phyloP scores from a whole-genome alignment of 1,140 invertebrate genomes.

The Heliconius eleuchia region DNA sequence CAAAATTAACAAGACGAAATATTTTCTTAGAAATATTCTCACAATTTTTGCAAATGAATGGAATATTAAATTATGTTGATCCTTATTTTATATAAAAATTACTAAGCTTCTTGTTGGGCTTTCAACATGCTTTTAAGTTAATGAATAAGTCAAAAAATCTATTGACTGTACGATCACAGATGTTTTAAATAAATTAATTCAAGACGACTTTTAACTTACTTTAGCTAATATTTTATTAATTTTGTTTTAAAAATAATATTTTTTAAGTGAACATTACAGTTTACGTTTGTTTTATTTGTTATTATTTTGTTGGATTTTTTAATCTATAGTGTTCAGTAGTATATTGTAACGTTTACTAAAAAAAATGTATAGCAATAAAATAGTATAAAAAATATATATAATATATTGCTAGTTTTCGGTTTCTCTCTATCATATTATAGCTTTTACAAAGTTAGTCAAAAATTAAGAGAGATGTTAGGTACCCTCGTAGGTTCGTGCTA shows the following conservation, averaged over 20 bases:
- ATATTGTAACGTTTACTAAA: no score
- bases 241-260: neutral
- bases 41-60: slow-evolving; percentile 72
- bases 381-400: no score
- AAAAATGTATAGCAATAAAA: no score
- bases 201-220: slow-evolving; percentile 22
- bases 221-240: neutral
- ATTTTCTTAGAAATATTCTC: slow-evolving; percentile 54
- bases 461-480: no score
- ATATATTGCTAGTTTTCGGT: no score
- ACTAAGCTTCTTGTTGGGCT: slow-evolving; percentile 78
- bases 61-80: slow-evolving; percentile 80
- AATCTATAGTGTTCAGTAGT: no score
- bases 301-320: no score
- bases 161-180: slow-evolving; percentile 64
- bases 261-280: neutral
- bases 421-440: no score
- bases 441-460: no score
- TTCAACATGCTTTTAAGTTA: slow-evolving; percentile 80
- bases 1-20: neutral
- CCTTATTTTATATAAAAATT: slow-evolving; percentile 76
- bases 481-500: no score
- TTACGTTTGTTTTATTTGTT: no score
- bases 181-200: slow-evolving; percentile 33
- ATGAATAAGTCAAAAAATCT: slow-evolving; percentile 77